phyloP scores from a whole-genome alignment of 92 coral and sea anemone genomes.

The Metridium senile region DNA sequence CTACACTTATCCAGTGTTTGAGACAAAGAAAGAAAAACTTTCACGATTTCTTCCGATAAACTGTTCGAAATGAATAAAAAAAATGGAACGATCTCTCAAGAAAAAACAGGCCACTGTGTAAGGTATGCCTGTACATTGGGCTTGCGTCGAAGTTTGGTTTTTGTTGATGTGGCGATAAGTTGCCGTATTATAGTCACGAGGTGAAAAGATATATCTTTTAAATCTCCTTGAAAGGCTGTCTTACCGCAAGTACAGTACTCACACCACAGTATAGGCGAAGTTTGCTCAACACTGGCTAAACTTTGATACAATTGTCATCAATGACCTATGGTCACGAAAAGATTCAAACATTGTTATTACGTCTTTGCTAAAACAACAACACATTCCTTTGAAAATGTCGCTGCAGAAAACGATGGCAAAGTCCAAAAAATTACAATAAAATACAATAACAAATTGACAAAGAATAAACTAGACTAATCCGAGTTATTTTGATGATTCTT shows the following conservation, averaged over 20 bases:
- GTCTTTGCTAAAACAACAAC: neutral
- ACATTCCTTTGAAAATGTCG: neutral
- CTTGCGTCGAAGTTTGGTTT: conserved; percentile 1
- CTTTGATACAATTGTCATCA: neutral
- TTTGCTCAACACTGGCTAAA: conserved; percentile 4
- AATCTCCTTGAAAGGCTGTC: neutral
- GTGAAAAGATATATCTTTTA: conserved; percentile 13
- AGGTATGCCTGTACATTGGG: no score
- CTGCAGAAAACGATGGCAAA: neutral
- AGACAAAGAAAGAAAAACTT: conserved; percentile 3
- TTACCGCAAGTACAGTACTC: conserved; percentile 8
- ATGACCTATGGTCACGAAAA: neutral
- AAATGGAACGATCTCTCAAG: neutral
- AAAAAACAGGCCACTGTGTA: no score
- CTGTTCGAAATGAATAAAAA: neutral
- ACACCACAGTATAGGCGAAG: conserved; percentile 2
- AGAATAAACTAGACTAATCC: neutral
- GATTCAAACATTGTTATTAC: neutral
- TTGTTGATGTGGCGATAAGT: neutral
- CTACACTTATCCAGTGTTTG: neutral
- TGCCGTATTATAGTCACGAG: neutral
- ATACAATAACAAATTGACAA: neutral
- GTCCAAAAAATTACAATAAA: neutral
- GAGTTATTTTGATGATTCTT: neutral
- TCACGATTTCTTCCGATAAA: neutral